phyloP scores from a whole-genome alignment of 2,797 vertebrate genomes.

The Chloroceryle inda region DNA sequence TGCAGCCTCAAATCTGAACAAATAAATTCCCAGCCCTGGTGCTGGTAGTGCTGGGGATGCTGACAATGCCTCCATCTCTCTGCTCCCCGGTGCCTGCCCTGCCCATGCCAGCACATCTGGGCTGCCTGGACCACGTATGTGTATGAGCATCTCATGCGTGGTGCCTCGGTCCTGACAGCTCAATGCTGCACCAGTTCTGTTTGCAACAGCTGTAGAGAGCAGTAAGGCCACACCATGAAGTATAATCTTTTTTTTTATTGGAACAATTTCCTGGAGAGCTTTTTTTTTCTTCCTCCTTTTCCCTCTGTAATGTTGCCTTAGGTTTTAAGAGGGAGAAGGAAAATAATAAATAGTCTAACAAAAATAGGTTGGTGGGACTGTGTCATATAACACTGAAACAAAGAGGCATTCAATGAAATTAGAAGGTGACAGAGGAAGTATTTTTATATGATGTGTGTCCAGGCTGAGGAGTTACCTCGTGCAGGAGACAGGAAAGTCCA shows the following conservation, averaged over 20 bases:
- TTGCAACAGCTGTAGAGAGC: neutral
- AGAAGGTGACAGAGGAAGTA: neutral
- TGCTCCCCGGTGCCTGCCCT: neutral
- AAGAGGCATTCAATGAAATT: neutral
- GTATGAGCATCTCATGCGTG: rapidly evolving
- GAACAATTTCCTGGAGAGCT: conserved; percentile 25
- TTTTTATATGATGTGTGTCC: neutral
- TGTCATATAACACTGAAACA: neutral
- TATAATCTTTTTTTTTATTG: conserved; percentile 2
- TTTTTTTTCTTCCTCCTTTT: neutral
- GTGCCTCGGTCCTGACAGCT: neutral
- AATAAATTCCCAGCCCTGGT: neutral
- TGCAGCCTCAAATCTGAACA: neutral
- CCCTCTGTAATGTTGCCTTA: neutral
- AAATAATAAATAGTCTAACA: conserved; percentile 26
- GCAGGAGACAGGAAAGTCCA: rapidly evolving
- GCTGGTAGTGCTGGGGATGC: neutral
- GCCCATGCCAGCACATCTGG: rapidly evolving
- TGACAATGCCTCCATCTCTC: neutral
- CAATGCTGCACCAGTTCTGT: rapidly evolving
- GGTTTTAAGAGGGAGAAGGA: conserved; percentile 8
- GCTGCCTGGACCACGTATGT: rapidly evolving
- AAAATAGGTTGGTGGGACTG: neutral
- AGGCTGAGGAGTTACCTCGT: neutral
- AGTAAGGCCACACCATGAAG: neutral